Conservation (phyloP, 1,140 invertebrate genomes). For the Bradysia coprophila region DNA sequence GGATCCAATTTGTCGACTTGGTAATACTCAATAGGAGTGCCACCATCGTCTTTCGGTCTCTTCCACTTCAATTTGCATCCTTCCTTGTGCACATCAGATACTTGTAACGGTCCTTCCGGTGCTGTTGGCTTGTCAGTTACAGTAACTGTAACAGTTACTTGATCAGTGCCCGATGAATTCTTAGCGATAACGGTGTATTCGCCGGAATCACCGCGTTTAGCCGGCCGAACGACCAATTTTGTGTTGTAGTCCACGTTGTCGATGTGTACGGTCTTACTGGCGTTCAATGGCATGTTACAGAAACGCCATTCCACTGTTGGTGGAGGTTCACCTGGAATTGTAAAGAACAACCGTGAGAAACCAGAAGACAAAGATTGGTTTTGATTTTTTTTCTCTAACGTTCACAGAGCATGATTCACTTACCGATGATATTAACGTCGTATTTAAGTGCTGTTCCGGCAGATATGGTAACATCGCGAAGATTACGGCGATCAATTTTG, state of each 20-base stretch:
- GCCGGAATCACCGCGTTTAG: slow-evolving; percentile 61
- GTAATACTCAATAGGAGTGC: slow-evolving; percentile 78
- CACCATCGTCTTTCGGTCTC: slow-evolving; percentile 74
- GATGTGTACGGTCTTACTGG: slow-evolving; percentile 38
- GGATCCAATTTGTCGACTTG: slow-evolving; percentile 88
- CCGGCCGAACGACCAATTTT: slow-evolving; percentile 66
- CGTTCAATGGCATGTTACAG: slow-evolving; percentile 33
- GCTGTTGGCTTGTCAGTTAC: slow-evolving; percentile 79
- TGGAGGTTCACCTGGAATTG: slow-evolving; percentile 59
- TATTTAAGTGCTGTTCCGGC: slow-evolving; percentile 82
- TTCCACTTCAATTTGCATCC: slow-evolving; percentile 92
- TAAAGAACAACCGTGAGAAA: too few species aligned
- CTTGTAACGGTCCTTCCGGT: slow-evolving; percentile 75
- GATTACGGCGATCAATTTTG: slow-evolving; percentile 83
- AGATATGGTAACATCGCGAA: slow-evolving; percentile 76
- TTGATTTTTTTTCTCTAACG: too few species aligned
- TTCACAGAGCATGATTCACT: too few species aligned
- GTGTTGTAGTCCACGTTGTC: slow-evolving; percentile 77
- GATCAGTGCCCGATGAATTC: slow-evolving; percentile 74
- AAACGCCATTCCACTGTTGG: slow-evolving; percentile 80
- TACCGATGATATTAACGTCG: slow-evolving; percentile 75
- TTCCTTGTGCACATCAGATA: slow-evolving; percentile 80
- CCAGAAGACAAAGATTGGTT: too few species aligned
- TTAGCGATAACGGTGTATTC: slow-evolving; percentile 74
- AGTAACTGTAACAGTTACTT: slow-evolving; percentile 72